Evolutionary conservation across 2,888 invertebrate species (phyloP), one percentile per base, ranked within the genome.

Genomic region (Aleiodes testaceus): DNA sequence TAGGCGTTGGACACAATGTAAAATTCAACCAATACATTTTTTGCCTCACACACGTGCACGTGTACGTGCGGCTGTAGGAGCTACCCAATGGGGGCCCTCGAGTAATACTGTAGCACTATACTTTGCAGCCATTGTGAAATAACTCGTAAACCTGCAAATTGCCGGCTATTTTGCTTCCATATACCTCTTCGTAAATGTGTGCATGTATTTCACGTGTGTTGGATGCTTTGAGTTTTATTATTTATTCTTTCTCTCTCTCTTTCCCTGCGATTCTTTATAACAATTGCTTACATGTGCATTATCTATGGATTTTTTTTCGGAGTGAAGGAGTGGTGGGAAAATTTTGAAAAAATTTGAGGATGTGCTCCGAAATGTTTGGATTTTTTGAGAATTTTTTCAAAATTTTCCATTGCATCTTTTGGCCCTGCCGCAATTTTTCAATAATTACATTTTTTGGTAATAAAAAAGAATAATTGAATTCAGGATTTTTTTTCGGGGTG

Each of bases 111-210:
- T 81, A 80, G 80, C 82, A 83, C 86, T 84, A 85, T 87, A 87
- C 86, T 87, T 87, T 87, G 86, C 85, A 86, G 86, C 87, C 87
- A 87, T 87, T 87, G 87, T 83, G 87, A 85, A 87, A 86, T 87
- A 87, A 87, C 87, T 87, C 87, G 87, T 87, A 87, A 87, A 87
- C 79, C 84, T 83, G 86, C 86, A 87, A 87, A 87, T 87, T 87
- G 86, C 86, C 79, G 83, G 86, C 85, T 84, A 85, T 87, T 86
- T 84, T 83, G 80, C 81, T 82, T 76, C 79, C 81, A 78, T 79
- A 79, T 81, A 77, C 70, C 72, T 71, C 74, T 71, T 66, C 47
- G 61, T 50, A 61, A 63, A 68, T 72, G 69, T 72, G 45, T 63
- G 44, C 45, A 45, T 74, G 75, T 74, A 71, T 75, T 69, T 71